Conservation (phyloP, 2,797 vertebrate genomes). For the Hippocampus kuda region DNA sequence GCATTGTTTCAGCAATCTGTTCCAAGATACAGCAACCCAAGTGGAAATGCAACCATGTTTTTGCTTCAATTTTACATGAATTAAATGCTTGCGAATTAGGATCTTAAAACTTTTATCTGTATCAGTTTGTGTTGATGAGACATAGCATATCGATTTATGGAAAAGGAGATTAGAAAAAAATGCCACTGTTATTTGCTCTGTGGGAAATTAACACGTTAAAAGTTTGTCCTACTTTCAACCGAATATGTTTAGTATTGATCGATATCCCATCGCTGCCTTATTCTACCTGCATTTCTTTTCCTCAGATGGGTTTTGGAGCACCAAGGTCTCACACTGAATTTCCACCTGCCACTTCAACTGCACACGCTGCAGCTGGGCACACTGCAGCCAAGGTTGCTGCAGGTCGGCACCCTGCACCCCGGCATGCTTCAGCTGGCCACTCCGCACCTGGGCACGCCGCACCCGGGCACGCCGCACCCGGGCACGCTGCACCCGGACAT, state of each 20-base stretch:
- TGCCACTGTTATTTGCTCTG: too few relatives aligned
- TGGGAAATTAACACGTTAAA: too few relatives aligned
- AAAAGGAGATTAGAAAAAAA: too few relatives aligned
- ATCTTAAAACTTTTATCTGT: too few relatives aligned
- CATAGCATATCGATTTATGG: too few relatives aligned
- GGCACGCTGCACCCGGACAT: background rate
- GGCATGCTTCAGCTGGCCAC: background rate
- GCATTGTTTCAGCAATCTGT: background rate
- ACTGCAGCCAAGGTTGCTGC: background rate
- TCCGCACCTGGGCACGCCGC: background rate
- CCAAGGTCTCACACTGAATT: slow-evolving; percentile 32
- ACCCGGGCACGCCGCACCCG: slow-evolving; percentile 15
- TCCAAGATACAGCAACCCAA: background rate
- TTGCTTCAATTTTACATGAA: background rate
- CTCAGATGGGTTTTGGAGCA: slow-evolving; percentile 41
- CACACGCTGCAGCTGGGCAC: background rate
- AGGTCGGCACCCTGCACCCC: background rate
- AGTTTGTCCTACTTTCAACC: background rate
- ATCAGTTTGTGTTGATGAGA: too few relatives aligned
- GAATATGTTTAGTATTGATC: background rate
- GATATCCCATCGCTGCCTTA: background rate
- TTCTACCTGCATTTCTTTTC: slow-evolving; percentile 6
- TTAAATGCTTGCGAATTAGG: background rate
- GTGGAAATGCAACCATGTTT: background rate
- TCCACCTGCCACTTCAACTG: slow-evolving; percentile 42